Conservation (phyloP, 2,888 invertebrate genomes). For the Limenitis camilla region DNA sequence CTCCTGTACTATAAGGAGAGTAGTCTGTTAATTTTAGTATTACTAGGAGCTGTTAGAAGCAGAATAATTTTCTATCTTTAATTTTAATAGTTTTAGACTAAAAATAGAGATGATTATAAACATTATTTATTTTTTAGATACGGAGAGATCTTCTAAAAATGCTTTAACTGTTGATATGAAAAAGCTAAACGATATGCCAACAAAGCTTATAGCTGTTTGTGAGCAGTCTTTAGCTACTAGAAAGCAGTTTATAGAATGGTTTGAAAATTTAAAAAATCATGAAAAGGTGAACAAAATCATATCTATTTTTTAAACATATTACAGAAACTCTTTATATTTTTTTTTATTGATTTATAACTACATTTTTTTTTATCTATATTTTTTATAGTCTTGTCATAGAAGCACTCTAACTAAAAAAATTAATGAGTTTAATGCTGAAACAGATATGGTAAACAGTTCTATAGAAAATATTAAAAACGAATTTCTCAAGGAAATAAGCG, state of each 20-base stretch:
- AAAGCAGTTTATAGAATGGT: conserved; percentile 57
- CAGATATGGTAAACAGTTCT: conserved; percentile 45
- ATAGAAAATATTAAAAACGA: conserved; percentile 47
- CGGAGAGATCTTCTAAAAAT: conserved; percentile 19
- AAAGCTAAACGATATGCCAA: conserved; percentile 47
- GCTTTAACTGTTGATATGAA: conserved; percentile 38
- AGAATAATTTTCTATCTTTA: too few relatives aligned
- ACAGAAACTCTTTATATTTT: not conserved
- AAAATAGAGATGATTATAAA: too few relatives aligned
- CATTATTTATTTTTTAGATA: conserved; percentile 17
- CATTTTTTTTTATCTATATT: not conserved
- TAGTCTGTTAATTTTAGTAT: too few relatives aligned
- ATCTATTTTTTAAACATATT: not conserved
- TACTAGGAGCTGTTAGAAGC: too few relatives aligned
- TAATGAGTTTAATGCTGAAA: conserved; percentile 53
- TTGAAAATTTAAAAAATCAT: conserved; percentile 41
- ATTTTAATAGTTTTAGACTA: too few relatives aligned
- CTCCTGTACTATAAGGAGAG: too few relatives aligned
- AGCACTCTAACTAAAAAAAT: conserved; percentile 47
- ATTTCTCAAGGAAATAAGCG: conserved; percentile 42
- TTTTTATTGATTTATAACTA: not conserved
- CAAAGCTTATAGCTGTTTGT: conserved; percentile 48
- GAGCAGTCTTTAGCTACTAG: conserved; percentile 50
- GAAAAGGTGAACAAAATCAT: conserved; percentile 35
- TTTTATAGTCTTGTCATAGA: conserved; percentile 39